These are phyloP conservation scores for Hyalella azteca DNA, from an alignment of 2,888 invertebrate species.

Conservation along the genomic window DNA sequence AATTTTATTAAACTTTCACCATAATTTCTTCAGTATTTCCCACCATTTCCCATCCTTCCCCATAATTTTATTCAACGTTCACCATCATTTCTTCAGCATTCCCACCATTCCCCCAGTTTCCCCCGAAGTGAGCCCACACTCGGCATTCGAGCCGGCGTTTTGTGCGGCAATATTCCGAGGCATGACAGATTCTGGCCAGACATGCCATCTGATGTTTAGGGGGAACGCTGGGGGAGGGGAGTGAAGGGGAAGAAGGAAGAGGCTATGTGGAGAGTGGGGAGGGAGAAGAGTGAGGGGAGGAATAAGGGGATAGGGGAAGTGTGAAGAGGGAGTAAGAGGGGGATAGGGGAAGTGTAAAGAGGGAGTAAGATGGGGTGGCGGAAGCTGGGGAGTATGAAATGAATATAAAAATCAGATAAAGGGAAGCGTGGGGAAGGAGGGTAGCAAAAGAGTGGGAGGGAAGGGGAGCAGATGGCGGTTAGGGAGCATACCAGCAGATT, in stretches of 20 bases:
- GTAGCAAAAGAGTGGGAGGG: neutral
- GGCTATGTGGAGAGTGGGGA: neutral
- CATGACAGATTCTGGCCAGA: slow-evolving; percentile 11
- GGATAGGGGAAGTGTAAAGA: neutral
- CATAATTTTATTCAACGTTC: too few relatives aligned
- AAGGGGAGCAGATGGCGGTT: neutral
- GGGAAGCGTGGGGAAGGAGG: neutral
- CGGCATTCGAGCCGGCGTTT: neutral
- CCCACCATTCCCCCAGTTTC: neutral
- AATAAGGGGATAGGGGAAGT: neutral
- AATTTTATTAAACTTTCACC: too few relatives aligned
- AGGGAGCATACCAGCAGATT: too few relatives aligned
- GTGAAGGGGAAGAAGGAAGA: neutral
- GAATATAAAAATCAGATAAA: neutral
- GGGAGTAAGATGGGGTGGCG: neutral
- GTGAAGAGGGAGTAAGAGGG: neutral
- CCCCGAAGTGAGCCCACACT: neutral
- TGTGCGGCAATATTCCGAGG: slow-evolving; percentile 1
- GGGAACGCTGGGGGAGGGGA: neutral
- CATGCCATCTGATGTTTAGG: slow-evolving; percentile 28
- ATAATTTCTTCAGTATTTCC: too few relatives aligned
- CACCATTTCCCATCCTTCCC: too few relatives aligned
- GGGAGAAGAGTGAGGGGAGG: neutral
- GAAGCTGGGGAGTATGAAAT: neutral
- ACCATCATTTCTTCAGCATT: too few relatives aligned